Percentiles rank a stretch among this genome's conserved stretches.
These are phyloP conservation scores for Heliconius cydno DNA, from an alignment of 2,888 invertebrate genomes.

Conservation along the genomic window DNA sequence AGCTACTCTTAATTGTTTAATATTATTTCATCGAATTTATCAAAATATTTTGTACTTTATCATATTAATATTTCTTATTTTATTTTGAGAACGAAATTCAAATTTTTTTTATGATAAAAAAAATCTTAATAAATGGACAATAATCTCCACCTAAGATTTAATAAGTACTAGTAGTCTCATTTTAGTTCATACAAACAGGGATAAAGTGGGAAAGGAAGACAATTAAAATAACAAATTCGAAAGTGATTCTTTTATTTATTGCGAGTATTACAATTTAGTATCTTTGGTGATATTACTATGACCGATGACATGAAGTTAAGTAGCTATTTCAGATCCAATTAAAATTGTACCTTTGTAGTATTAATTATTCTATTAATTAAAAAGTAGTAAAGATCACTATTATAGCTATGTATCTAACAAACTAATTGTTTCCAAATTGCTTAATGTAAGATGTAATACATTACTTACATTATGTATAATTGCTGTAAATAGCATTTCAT, in stretches of 20 bases:
- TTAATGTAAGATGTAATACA: neutral
- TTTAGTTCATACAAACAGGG: neutral
- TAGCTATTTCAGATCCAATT: slow-evolving; percentile 59
- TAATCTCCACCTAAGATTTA: no score
- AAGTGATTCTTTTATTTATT: slow-evolving; percentile 73
- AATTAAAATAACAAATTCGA: slow-evolving; percentile 61
- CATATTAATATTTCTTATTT: neutral
- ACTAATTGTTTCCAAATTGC: neutral
- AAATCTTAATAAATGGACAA: no score
- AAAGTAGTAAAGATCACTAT: slow-evolving; percentile 24
- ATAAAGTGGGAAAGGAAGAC: slow-evolving; percentile 20
- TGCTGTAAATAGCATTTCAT: slow-evolving; percentile 5
- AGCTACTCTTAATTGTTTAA: no score
- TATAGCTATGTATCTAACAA: slow-evolving; percentile 29
- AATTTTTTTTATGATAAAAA: no score
- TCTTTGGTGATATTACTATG: slow-evolving; percentile 77
- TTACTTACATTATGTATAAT: slow-evolving; percentile 9
- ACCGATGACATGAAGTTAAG: slow-evolving; percentile 55
- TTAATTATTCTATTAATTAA: slow-evolving; percentile 27
- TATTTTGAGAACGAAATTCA: neutral
- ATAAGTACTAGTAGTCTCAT: neutral
- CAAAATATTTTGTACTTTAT: neutral
- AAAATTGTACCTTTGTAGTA: slow-evolving; percentile 39
- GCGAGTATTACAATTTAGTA: slow-evolving; percentile 77
- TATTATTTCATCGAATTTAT: no score